Base-by-base conservation (phyloP, 2,888 invertebrate genomes). In the Drosophila anomalata region DNA sequence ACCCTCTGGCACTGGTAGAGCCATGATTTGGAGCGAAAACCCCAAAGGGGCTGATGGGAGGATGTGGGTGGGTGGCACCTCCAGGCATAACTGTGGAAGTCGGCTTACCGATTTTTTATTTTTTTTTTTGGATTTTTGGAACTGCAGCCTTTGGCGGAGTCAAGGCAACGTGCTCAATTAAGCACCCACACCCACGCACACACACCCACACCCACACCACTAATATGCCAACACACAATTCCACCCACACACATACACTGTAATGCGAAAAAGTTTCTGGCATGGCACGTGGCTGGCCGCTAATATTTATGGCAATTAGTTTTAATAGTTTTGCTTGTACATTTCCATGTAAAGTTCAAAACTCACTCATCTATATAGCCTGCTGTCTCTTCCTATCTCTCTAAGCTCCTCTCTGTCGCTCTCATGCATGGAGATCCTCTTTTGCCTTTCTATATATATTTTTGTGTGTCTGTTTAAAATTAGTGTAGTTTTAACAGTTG, bases 301-400 rank as follows among this genome's bases (percentile, higher is more conserved):
- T 83, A 85, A 83, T 85, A 85, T 85, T 85, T 83, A 85, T 83
- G 82, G 85, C 82, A 83, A 83, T 83, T 82, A 78, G 85, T 85
- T 85, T 79, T 85, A 85, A 82, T 85, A 85, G 82, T 85, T 85
- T 73, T 70, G 76, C 85, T 83, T 85, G 79, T 77, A 76, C 69
- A 79, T 77, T 79, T 67, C 65, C 76, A 53, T 76, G 65, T 67
- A 73, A 74, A 82, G 78, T 75, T 81, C 76, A 76, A 67, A 79
- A 73, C 68, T 59, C 53, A 44, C 56, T 71, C 53, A 70, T 71
- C 47, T 31, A 4, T 33, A 11, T 12, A 33, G 11, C 33, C 12
- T 4, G 42, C n/a, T 24, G 26, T 20, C 31, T 22, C 31, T 3
- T 7, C 48, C 22, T 52, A 47, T 22, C 4, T n/a, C 17, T 22